A percentile compares a stretch with the other conserved stretches of the same genome.
Evolutionary conservation across 2,888 invertebrate species (phyloP).

Genomic region (Nemoura dubitans): DNA sequence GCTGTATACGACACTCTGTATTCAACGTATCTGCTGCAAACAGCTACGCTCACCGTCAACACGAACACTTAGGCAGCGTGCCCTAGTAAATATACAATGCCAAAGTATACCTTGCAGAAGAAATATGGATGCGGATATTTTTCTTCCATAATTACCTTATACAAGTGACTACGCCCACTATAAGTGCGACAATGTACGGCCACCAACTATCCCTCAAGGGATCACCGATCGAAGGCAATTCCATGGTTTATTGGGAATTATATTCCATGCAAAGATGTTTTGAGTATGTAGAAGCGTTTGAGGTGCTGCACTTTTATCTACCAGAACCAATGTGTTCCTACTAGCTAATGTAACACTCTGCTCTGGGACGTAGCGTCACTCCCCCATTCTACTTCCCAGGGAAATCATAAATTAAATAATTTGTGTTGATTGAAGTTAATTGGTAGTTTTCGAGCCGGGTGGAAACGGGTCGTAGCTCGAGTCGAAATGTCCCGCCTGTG

Average conservation of each 20-base stretch:
- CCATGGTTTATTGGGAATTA: background rate
- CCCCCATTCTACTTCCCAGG: background rate
- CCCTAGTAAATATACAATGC: no score
- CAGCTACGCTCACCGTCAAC: no score
- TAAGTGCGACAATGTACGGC: conserved; percentile 64
- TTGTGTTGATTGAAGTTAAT: conserved; percentile 41
- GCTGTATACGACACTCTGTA: no score
- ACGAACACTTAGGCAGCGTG: no score
- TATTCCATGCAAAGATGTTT: no score
- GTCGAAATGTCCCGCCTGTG: background rate
- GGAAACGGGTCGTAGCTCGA: background rate
- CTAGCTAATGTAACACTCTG: background rate
- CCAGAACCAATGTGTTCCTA: background rate
- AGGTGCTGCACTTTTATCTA: background rate
- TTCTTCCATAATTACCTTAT: background rate
- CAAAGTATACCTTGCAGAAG: no score
- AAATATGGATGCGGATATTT: no score
- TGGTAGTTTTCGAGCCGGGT: conserved; percentile 41
- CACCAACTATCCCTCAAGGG: conserved; percentile 61
- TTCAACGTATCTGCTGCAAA: no score
- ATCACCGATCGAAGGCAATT: conserved; percentile 34
- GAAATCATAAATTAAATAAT: conserved; percentile 42
- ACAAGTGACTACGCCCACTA: conserved; percentile 60
- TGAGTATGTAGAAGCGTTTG: background rate
- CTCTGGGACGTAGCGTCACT: background rate